Evolutionary conservation across 2,797 vertebrate genomes (phyloP).

Genomic region (Odontamblyopus lacepedii): DNA sequence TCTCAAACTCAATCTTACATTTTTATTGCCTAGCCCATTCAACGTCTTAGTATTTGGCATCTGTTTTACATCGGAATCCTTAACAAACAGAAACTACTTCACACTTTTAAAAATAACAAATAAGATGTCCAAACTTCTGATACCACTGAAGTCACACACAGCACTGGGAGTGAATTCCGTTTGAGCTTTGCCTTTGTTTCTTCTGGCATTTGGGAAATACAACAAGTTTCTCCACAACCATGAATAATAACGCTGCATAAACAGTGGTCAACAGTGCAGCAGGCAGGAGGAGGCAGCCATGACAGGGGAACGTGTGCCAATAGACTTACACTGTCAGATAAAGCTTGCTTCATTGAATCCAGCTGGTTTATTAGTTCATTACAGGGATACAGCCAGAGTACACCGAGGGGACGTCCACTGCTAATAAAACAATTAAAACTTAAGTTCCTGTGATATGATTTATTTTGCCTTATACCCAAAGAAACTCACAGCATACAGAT

Average conservation of each 20-base stretch:
- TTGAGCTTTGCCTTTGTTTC: conserved; percentile 9
- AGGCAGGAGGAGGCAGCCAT: conserved; percentile 27
- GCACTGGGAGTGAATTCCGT: neutral
- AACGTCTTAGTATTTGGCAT: neutral
- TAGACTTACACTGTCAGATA: conserved; percentile 37
- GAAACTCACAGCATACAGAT: conserved; percentile 9
- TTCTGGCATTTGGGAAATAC: conserved; percentile 17
- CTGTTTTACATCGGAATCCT: neutral
- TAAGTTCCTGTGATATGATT: conserved; percentile 27
- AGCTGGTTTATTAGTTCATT: conserved; percentile 46
- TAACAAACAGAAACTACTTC: neutral
- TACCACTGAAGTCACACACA: neutral
- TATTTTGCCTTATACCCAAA: neutral
- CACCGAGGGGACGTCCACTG: conserved; percentile 29
- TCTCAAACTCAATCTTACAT: neutral
- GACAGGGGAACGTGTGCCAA: conserved; percentile 33
- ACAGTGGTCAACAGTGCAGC: conserved; percentile 26
- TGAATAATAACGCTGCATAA: conserved; percentile 35
- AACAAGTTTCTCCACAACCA: conserved; percentile 22
- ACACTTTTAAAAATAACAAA: neutral
- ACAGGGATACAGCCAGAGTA: conserved; percentile 36
- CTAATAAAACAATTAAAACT: conserved; percentile 32
- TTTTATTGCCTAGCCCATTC: neutral
- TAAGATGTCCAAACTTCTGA: neutral
- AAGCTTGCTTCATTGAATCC: conserved; percentile 32